These are phyloP conservation scores for Aleadryas rufinucha DNA, from an alignment of 2,113 vertebrate genomes.

Conservation along the genomic window DNA sequence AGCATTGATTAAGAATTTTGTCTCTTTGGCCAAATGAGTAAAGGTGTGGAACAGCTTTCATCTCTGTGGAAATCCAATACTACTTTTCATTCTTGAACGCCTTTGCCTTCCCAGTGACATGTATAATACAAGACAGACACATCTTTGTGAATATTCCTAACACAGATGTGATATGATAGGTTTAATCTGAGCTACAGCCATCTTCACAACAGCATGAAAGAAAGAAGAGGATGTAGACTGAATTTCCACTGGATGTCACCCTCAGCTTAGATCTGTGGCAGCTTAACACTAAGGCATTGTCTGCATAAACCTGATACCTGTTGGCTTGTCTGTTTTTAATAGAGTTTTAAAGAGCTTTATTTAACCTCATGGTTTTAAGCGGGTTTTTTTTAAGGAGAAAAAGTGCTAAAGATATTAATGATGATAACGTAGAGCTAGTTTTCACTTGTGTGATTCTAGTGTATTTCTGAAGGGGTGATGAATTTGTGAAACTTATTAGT, in stretches of 20 bases:
- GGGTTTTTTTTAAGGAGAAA: neutral
- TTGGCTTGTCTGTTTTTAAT: neutral
- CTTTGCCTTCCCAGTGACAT: neutral
- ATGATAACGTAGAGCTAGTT: neutral
- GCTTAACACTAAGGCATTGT: neutral
- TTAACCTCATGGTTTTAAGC: neutral
- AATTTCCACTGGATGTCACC: conserved; percentile 65
- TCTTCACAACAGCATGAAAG: neutral
- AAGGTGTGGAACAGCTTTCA: neutral
- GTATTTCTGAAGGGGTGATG: neutral
- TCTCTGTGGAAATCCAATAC: neutral
- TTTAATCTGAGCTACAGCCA: neutral
- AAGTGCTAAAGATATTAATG: neutral
- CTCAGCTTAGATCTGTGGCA: neutral
- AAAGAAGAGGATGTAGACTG: neutral
- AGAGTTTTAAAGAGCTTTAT: neutral
- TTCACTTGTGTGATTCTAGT: neutral
- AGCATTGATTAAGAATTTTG: neutral
- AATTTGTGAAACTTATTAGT: neutral
- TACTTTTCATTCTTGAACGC: neutral
- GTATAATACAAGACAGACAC: neutral
- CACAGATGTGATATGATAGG: neutral
- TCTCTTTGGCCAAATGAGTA: neutral
- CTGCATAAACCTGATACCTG: neutral
- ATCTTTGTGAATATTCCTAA: neutral